Evolutionary conservation across 2,113 vertebrate genomes (phyloP), one percentile per base, ranked within the genome.

Genomic region (Calidris pygmaea): DNA sequence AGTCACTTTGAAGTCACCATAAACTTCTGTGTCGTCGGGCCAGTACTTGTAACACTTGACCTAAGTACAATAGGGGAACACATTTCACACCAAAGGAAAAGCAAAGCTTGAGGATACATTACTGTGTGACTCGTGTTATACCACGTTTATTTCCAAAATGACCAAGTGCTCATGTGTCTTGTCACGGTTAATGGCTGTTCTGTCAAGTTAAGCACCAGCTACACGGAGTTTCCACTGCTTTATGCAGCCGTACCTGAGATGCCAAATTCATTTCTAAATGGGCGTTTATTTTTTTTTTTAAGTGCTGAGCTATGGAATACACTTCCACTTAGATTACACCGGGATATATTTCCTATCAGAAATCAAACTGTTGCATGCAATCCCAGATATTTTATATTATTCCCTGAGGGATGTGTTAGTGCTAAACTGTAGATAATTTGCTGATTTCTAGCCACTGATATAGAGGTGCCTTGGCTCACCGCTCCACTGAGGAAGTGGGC

Each of bases 21-120:
- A 99, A 93, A 99, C 98, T 95, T 99, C 99, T 12, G 99, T 99
- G 94, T 99, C 99, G 14, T 99, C 99, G 45, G 99, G 99, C 99
- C 99, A 99, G 93, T 99, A 99, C 91, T 99, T 99, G 94, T 99
- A 99, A 95, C 99, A 99, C 80, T 99, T 99, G 39, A 99, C 99
- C 99, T 99, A 97, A 88, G 95, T 23, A 86, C 47, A 90, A 94
- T 85, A 92, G 14, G 16, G 68, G 32, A 63, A 91, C 3, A 2
- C 7, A 39, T 62, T 87, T 95, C 47, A 73, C 48, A 86, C 14
- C 34, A 65, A 67, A 45, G 7, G 17, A 63, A 86, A 67, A 89
- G 16, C 60, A 96, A 96, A 84, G n/a, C 32, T 92, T 55, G 53
- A 83, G 41, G 65, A 74, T 58, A 56, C 0, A 0, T 60, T 27